Evolutionary conservation across 37 sponge, comb jelly and placozoan species (phyloP), one percentile per base, ranked within the genome.

Genomic region (Halisarca cf. caerulea): DNA sequence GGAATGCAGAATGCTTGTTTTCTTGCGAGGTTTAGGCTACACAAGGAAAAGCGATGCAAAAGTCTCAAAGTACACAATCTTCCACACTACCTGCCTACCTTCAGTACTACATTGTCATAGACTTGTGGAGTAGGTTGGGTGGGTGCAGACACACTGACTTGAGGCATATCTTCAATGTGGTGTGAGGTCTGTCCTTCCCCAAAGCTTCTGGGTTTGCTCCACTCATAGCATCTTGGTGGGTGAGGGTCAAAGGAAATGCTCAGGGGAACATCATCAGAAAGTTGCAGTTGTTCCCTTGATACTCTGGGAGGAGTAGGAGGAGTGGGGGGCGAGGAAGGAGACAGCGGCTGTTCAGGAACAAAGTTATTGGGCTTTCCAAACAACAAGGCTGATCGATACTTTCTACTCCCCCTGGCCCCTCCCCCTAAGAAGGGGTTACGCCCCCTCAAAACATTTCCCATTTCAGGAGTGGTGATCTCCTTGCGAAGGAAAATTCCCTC

Each of bases 381-480:
- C 6, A 71, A 39, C 37, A 71, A 30, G 3, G 23, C 7, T 6
- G 72, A 71, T 4, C 40, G 23, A 37, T 37, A 71, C 30, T 71
- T 71, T 39, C 18, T 33, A 6, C 6, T 14, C 7, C 72, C 72
- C 20, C 21, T 18, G 20, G 7, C 72, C 14, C 21, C 3, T 5
- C 39, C 32, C 72, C 30, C 30, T 5, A 30, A 9, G 41, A 71
- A 71, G 23, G 72, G 72, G 37, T 71, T 15, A 9, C 41, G 23
- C 37, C 72, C 72, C 23, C 72, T 23, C 41, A 71, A 30, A 5
- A 71, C 72, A 71, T 71, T 71, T 3, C 72, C 72, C 72, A 71
- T 71, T 33, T 71, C 72, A 71, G 72, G 72, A 8, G 72, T 71
- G 72, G 72, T 23, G 37, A 71, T 71, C 20, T 33, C 37, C 72